These are phyloP conservation scores for Ramphastos sulfuratus DNA, from an alignment of 2,113 vertebrate species.

Conservation along the genomic window DNA sequence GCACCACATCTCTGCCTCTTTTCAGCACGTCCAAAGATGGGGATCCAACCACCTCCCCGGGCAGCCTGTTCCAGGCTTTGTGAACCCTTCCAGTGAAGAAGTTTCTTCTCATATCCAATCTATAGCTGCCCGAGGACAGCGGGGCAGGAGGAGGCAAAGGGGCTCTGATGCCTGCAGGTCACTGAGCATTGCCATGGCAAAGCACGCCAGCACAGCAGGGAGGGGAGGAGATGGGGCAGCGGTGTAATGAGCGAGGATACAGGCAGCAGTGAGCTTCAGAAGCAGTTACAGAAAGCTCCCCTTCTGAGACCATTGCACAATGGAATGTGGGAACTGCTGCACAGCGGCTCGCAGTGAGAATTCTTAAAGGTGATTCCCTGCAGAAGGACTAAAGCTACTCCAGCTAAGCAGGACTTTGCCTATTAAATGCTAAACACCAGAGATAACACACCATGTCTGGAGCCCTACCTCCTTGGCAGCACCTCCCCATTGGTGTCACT, in stretches of 20 bases:
- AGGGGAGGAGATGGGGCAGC: not conserved
- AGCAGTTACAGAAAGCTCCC: not conserved
- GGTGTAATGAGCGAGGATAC: rapidly evolving
- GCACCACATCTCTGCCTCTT: too few species aligned
- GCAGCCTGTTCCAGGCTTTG: too few species aligned
- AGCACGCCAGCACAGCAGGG: not conserved
- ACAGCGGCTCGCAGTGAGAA: not conserved
- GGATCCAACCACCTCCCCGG: too few species aligned
- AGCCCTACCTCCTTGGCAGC: not conserved
- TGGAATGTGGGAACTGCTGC: not conserved
- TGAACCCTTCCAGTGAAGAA: too few species aligned
- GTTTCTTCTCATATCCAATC: too few species aligned
- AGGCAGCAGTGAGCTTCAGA: not conserved
- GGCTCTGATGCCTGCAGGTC: rapidly evolving
- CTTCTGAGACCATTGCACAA: rapidly evolving
- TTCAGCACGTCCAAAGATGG: too few species aligned
- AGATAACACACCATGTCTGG: not conserved
- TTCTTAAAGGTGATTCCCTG: not conserved
- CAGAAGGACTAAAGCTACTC: not conserved
- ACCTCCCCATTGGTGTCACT: not conserved
- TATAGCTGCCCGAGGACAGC: rapidly evolving
- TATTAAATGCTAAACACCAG: not conserved
- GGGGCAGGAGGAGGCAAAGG: rapidly evolving
- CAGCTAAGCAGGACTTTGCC: not conserved
- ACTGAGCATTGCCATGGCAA: rapidly evolving